phyloP scores from a whole-genome alignment of 2,888 invertebrate genomes.

The Cantharis rustica region DNA sequence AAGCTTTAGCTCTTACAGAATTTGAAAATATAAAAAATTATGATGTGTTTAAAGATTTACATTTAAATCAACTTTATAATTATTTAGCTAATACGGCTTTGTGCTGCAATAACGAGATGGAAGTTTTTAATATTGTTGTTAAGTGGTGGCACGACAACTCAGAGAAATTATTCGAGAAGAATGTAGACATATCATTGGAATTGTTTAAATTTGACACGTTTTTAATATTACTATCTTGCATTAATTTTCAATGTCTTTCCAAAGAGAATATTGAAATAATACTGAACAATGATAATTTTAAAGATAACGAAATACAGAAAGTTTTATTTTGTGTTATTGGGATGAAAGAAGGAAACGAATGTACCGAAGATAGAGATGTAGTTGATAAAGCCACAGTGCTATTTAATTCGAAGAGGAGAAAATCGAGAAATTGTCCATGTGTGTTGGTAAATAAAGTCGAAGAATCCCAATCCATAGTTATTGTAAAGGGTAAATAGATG shows the following conservation, averaged over 20 bases:
- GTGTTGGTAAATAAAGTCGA: conserved; percentile 8
- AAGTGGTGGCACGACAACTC: conserved; percentile 52
- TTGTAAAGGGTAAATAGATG: neutral
- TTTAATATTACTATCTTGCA: conserved; percentile 45
- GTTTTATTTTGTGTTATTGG: conserved; percentile 41
- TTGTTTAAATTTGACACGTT: conserved; percentile 30
- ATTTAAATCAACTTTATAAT: conserved; percentile 45
- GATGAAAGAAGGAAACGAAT: conserved; percentile 30
- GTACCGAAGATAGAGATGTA: conserved; percentile 27
- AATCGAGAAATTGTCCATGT: conserved; percentile 11
- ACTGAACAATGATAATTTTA: conserved; percentile 43
- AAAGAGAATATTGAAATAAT: conserved; percentile 44
- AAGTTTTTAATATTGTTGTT: conserved; percentile 50
- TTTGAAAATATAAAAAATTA: conserved; percentile 46
- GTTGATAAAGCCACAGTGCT: conserved; percentile 19
- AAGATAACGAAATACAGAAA: conserved; percentile 37
- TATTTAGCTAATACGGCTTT: conserved; percentile 51
- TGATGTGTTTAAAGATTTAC: conserved; percentile 43
- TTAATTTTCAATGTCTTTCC: conserved; percentile 44
- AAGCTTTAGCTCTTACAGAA: conserved; percentile 47
- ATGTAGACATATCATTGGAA: neutral
- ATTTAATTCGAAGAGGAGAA: conserved; percentile 11
- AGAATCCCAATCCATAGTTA: neutral
- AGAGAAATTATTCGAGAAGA: conserved; percentile 7
- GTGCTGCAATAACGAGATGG: conserved; percentile 45